A percentile compares a stretch with the other conserved stretches of the same genome.
Evolutionary conservation across 2,888 invertebrate species (phyloP).

Genomic region (Cataglyphis livida): DNA sequence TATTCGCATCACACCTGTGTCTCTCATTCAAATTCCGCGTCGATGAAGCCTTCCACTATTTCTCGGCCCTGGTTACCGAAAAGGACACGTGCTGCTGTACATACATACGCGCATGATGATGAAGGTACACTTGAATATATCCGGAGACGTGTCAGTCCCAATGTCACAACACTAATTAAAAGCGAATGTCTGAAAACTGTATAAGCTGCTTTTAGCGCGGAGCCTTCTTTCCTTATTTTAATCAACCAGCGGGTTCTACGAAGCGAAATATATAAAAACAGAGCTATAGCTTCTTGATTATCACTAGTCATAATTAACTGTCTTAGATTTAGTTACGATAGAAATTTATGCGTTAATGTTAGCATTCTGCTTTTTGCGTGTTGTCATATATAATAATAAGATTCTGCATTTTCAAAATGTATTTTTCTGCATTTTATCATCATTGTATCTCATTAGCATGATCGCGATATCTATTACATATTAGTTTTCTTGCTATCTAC

Average conservation of each 20-base stretch:
- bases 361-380: slow-evolving; percentile 6
- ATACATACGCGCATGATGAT: slow-evolving; percentile 53
- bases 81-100: slow-evolving; percentile 15
- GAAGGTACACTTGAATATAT: slow-evolving; percentile 60
- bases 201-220: slow-evolving; percentile 71
- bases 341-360: neutral
- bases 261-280: neutral
- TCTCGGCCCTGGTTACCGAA: slow-evolving; percentile 35
- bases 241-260: neutral
- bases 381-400: neutral
- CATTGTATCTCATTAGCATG: neutral
- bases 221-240: slow-evolving; percentile 54
- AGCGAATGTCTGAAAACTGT: slow-evolving; percentile 71
- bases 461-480: neutral
- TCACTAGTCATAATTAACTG: slow-evolving; percentile 18
- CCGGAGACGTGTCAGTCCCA: slow-evolving; percentile 72
- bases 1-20: slow-evolving; percentile 53
- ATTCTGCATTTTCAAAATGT: neutral
- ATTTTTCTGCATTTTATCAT: neutral
- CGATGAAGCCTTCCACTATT: slow-evolving; percentile 36
- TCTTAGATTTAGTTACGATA: neutral
- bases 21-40: slow-evolving; percentile 49
- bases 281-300: slow-evolving; percentile 9
- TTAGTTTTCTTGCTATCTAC: neutral
- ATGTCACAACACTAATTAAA: slow-evolving; percentile 79